Evolutionary conservation across 2,113 vertebrate species (phyloP).

Genomic region (Nasalis larvatus): DNA sequence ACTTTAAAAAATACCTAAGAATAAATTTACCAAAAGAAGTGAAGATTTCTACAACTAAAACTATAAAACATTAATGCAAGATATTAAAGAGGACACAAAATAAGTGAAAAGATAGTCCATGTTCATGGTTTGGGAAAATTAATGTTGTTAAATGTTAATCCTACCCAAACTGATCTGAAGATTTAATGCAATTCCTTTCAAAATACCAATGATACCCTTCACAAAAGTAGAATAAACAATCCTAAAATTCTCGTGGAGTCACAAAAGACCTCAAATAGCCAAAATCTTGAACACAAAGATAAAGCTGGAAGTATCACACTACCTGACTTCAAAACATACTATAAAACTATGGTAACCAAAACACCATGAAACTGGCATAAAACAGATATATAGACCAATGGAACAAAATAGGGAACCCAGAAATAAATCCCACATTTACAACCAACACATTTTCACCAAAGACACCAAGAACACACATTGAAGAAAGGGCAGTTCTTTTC

Average conservation of each 20-base stretch:
- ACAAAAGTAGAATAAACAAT: too few species aligned
- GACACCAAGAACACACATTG: neutral
- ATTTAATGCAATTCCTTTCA: too few species aligned
- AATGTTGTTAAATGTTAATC: too few species aligned
- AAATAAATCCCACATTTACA: neutral
- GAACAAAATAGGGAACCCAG: neutral
- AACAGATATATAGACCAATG: neutral
- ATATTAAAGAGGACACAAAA: too few species aligned
- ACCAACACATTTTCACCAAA: neutral
- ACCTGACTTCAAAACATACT: neutral
- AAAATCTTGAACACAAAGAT: neutral
- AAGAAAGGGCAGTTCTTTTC: neutral
- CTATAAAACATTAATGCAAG: neutral
- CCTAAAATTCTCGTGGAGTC: too few species aligned
- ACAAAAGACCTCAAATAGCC: too few species aligned
- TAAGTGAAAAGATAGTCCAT: too few species aligned
- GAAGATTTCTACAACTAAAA: neutral
- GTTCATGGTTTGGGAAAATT: too few species aligned
- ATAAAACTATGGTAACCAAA: neutral
- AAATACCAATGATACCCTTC: too few species aligned
- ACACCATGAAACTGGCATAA: neutral
- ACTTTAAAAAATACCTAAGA: neutral
- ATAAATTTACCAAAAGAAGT: neutral
- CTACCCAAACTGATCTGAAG: too few species aligned
- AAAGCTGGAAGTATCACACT: neutral